These are phyloP conservation scores for Periophthalmodon schlosseri DNA, from an alignment of 2,113 vertebrate genomes.

Conservation along the genomic window DNA sequence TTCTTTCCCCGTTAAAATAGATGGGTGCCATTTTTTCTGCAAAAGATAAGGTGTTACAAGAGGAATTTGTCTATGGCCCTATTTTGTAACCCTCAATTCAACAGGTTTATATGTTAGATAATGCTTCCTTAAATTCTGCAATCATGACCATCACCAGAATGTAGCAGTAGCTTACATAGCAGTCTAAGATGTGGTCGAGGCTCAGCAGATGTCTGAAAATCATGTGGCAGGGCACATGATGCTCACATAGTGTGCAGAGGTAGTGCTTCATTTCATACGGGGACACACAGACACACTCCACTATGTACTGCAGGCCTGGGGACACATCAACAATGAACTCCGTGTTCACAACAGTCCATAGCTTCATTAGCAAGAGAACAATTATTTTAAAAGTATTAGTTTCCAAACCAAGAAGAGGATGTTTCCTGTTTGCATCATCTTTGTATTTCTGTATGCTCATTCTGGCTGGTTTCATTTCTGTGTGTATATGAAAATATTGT, in stretches of 20 bases:
- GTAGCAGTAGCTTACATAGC: constrained; percentile 60
- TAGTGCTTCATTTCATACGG: constrained; percentile 25
- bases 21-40: constrained; percentile 55
- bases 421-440: constrained; percentile 27
- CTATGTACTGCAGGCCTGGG: constrained; percentile 64
- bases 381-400: background rate
- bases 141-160: background rate
- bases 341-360: background rate
- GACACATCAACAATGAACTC: background rate
- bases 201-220: constrained; percentile 67
- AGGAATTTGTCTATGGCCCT: background rate
- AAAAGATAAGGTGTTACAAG: background rate
- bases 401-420: constrained; percentile 68
- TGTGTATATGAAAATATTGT: background rate
- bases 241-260: constrained; percentile 63
- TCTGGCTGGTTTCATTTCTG: constrained; percentile 25
- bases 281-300: constrained; percentile 48
- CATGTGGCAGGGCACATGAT: constrained; percentile 12
- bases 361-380: background rate
- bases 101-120: background rate
- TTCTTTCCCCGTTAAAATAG: constrained; percentile 41
- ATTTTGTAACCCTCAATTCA: background rate
- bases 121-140: background rate
- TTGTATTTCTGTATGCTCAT: constrained; percentile 42
- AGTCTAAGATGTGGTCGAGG: constrained; percentile 64